These are phyloP conservation scores for Metopia argyrocephala DNA, from an alignment of 2,888 invertebrate species.

Conservation along the genomic window DNA sequence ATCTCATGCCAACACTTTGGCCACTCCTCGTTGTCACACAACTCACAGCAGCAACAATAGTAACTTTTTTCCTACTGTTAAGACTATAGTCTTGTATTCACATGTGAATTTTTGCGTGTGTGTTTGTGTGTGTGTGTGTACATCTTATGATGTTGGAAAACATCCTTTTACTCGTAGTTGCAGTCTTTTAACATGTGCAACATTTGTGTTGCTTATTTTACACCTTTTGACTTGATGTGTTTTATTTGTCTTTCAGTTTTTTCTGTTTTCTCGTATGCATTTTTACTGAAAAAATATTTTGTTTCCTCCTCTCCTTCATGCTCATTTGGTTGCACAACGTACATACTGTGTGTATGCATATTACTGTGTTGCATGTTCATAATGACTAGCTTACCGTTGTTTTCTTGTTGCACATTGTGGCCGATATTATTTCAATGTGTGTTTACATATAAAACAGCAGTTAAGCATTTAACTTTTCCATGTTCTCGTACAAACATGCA, in stretches of 20 bases:
- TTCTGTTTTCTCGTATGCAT: too few relatives aligned
- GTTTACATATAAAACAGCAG: conserved; percentile 47
- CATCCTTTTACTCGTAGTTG: conserved; percentile 32
- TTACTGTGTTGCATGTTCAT: not conserved
- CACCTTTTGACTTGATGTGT: conserved; percentile 47
- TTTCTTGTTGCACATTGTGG: conserved; percentile 21
- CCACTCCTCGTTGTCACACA: conserved; percentile 60
- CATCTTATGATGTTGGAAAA: not conserved
- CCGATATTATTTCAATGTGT: conserved; percentile 42
- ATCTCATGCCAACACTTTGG: conserved; percentile 12
- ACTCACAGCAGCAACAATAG: conserved; percentile 24
- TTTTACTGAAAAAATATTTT: conserved; percentile 35
- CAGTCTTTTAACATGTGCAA: conserved; percentile 47
- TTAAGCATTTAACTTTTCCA: conserved; percentile 43
- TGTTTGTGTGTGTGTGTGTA: not conserved
- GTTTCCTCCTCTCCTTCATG: conserved; percentile 19
- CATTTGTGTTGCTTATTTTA: conserved; percentile 53
- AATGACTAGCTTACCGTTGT: too few relatives aligned
- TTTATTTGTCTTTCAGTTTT: not conserved
- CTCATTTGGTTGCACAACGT: too few relatives aligned
- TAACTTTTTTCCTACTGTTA: conserved; percentile 42
- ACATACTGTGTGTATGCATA: too few relatives aligned
- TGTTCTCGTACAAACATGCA: conserved; percentile 29
- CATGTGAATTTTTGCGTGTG: too few relatives aligned
- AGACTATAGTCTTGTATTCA: conserved; percentile 34